A percentile compares a stretch with the other conserved stretches of the same genome.
Conservation (phyloP, 2,113 vertebrate species). For the Perca fluviatilis region DNA sequence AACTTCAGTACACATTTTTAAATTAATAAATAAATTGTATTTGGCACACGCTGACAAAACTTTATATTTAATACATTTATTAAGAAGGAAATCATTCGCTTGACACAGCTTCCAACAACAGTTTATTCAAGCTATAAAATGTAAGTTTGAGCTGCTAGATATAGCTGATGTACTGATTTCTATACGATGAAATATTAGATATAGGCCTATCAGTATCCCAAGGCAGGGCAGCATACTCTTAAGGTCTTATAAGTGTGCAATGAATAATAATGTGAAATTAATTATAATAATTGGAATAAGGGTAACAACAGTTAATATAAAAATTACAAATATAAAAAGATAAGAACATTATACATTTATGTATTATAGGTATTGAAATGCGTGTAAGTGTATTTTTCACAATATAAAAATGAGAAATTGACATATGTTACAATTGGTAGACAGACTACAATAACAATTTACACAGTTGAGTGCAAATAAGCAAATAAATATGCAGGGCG, state of each 20-base stretch:
- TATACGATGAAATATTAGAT: no score
- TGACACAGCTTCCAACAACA: no score
- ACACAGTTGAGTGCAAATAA: not conserved
- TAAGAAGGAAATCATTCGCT: not conserved
- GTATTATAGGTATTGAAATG: no score
- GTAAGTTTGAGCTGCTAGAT: no score
- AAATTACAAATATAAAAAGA: not conserved
- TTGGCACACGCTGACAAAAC: not conserved
- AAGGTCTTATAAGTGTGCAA: not conserved
- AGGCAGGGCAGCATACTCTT: not conserved
- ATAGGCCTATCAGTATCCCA: no score
- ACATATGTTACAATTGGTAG: not conserved
- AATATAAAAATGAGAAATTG: no score
- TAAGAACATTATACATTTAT: no score
- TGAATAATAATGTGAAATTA: not conserved
- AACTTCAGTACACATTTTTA: not conserved
- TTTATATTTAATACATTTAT: not conserved
- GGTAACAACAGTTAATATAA: not conserved
- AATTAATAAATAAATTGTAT: not conserved
- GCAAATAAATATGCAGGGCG: not conserved
- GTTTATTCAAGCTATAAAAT: no score
- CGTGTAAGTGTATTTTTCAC: no score
- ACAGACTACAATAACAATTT: not conserved
- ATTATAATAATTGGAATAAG: not conserved
- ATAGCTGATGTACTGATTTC: no score